Evolutionary conservation across 2,888 invertebrate species (phyloP).

Genomic region (Philonicus albiceps): DNA sequence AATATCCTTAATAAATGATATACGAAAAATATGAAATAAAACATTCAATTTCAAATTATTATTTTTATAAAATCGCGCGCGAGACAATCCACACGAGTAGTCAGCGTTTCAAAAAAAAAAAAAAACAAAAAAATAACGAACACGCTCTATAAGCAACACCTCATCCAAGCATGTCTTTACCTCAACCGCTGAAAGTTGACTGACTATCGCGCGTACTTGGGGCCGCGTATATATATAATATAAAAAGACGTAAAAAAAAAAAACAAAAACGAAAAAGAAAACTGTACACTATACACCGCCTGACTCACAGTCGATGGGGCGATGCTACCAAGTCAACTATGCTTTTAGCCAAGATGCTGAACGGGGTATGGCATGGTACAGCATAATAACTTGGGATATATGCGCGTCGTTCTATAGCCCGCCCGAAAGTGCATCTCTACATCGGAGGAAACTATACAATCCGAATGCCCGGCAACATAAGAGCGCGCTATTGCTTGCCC

Average conservation of each 20-base stretch:
- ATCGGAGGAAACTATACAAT: neutral
- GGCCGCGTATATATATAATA: constrained; percentile 12
- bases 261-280: neutral
- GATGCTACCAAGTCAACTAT: constrained; percentile 2
- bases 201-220: constrained; percentile 24
- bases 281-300: neutral
- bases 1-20: no score
- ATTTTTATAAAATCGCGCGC: neutral
- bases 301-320: neutral
- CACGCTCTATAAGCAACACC: neutral
- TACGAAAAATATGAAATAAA: no score
- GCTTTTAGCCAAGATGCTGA: neutral
- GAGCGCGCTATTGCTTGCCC: neutral
- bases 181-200: constrained; percentile 32
- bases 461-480: neutral
- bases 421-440: neutral
- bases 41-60: no score
- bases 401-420: neutral
- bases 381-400: neutral
- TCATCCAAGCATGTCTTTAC: neutral
- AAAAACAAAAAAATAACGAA: no score
- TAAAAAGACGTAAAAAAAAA: neutral
- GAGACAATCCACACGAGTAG: no score
- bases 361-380: neutral
- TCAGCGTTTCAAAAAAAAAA: no score